Conservation (phyloP, 2,113 vertebrate species). For the Ceyx cyanopectus region DNA sequence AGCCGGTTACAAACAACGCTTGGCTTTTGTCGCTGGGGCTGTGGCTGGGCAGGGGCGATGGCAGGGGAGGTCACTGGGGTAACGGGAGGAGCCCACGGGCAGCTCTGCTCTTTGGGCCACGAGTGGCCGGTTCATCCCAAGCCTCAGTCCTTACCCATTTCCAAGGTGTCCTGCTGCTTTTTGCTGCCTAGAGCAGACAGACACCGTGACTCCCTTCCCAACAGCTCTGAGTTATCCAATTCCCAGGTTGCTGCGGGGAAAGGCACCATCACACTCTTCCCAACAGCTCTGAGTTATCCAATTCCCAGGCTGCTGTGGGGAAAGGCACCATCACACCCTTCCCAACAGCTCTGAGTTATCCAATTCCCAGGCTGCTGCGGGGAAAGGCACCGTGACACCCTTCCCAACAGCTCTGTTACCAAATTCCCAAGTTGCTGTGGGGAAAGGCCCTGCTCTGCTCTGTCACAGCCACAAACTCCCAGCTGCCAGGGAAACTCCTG, state of each 20-base stretch:
- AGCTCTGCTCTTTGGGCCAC: fast-evolving
- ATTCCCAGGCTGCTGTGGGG: too few species aligned
- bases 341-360: background rate
- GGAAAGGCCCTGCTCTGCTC: background rate
- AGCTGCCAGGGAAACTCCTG: background rate
- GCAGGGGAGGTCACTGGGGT: fast-evolving
- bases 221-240: too few species aligned
- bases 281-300: too few species aligned
- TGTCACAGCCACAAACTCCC: fast-evolving
- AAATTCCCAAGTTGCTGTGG: too few species aligned
- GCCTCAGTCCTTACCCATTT: fast-evolving
- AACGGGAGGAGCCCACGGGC: fast-evolving
- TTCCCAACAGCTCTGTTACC: background rate
- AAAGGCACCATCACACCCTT: fast-evolving
- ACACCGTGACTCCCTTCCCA: too few species aligned
- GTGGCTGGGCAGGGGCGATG: fast-evolving
- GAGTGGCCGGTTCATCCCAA: fast-evolving
- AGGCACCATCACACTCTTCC: too few species aligned
- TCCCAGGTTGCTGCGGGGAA: too few species aligned
- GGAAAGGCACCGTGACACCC: background rate
- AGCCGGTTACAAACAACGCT: background rate
- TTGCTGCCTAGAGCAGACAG: fast-evolving
- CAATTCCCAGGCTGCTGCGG: fast-evolving
- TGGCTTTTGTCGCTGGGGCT: fast-evolving
- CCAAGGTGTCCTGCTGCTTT: background rate